Evolutionary conservation across 2,888 invertebrate species (phyloP).

Genomic region (Pyrrhia umbra): DNA sequence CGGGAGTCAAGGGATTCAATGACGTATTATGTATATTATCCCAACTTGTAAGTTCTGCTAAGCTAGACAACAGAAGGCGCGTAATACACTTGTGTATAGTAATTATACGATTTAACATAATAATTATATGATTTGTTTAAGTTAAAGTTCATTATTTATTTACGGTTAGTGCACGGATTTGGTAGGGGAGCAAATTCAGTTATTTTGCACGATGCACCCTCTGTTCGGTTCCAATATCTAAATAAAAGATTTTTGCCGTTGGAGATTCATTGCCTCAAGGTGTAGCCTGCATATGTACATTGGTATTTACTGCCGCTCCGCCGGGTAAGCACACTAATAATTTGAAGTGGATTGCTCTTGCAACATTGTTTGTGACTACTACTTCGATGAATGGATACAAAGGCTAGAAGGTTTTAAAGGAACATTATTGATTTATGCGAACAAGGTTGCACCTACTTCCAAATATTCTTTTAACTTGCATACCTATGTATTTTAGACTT

Average conservation of each 20-base stretch:
- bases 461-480: conserved; percentile 39
- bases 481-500: conserved; percentile 17
- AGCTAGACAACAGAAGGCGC: conserved; percentile 42
- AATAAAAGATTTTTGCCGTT: conserved; percentile 60
- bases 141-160: conserved; percentile 49
- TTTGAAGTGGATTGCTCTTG: conserved; percentile 70
- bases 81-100: conserved; percentile 23
- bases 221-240: conserved; percentile 35
- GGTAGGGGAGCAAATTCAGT: conserved; percentile 57
- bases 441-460: conserved; percentile 45
- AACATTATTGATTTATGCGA: conserved; percentile 49
- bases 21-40: conserved; percentile 63
- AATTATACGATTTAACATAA: too few relatives aligned
- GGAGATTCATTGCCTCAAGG: conserved; percentile 63
- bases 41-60: conserved; percentile 51
- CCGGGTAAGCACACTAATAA: conserved; percentile 67
- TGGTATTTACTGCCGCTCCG: conserved; percentile 55
- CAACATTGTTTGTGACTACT: conserved; percentile 67
- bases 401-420: conserved; percentile 47
- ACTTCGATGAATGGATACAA: conserved; percentile 57
- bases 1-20: conserved; percentile 63
- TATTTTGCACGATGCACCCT: conserved; percentile 56
- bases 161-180: conserved; percentile 49
- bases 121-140: conserved; percentile 28
- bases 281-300: conserved; percentile 56